Evolutionary conservation across 2,888 invertebrate species (phyloP).

Genomic region (Monoplex corrugatus): DNA sequence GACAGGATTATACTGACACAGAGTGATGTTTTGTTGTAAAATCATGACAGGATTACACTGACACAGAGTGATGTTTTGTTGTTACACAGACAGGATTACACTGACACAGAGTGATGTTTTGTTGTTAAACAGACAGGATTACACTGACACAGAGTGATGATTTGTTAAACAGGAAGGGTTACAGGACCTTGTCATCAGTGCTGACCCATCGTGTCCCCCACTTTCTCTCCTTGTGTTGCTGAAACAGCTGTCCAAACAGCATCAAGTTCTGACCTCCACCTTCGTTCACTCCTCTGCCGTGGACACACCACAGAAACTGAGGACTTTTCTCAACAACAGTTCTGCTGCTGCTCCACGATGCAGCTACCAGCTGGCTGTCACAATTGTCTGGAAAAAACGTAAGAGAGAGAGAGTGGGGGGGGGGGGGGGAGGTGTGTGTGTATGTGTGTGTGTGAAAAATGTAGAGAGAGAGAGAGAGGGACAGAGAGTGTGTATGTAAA

Average conservation of each 20-base stretch:
- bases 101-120: too few relatives aligned
- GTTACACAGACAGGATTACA: too few relatives aligned
- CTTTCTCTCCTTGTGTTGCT: constrained; percentile 86
- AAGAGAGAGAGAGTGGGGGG: too few relatives aligned
- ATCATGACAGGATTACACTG: too few relatives aligned
- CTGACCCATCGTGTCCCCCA: constrained; percentile 86
- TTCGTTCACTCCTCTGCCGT: constrained; percentile 87
- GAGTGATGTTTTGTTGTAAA: too few relatives aligned
- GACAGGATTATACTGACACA: too few relatives aligned
- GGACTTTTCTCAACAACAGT: constrained; percentile 57
- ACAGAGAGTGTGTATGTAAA: not conserved
- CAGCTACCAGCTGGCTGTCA: constrained; percentile 84
- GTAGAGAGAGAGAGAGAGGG: not conserved
- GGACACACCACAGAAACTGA: constrained; percentile 74
- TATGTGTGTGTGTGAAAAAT: not conserved
- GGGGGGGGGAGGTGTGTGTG: not conserved
- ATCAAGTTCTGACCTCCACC: constrained; percentile 84
- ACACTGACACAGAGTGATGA: too few relatives aligned
- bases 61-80: too few relatives aligned
- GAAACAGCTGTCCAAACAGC: constrained; percentile 83
- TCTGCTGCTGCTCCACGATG: constrained; percentile 41
- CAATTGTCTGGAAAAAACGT: constrained; percentile 89
- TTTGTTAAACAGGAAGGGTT: too few relatives aligned
- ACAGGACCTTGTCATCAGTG: constrained; percentile 87
- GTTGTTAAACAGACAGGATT: too few relatives aligned